These are phyloP conservation scores for Drosophila suzukii DNA, from an alignment of 1,140 invertebrate species.

Conservation along the genomic window DNA sequence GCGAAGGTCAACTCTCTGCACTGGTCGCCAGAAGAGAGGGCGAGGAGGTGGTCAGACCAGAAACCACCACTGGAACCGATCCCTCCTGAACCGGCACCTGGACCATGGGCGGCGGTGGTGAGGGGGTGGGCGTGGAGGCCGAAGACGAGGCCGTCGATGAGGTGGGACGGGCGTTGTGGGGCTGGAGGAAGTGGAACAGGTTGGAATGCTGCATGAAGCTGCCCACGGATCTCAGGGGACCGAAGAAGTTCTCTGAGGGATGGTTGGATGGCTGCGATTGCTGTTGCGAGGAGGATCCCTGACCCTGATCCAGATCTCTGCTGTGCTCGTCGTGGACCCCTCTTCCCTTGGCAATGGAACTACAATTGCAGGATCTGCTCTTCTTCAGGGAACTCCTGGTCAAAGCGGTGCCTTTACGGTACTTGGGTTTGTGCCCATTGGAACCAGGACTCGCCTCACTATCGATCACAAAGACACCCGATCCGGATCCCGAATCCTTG, in stretches of 20 bases:
- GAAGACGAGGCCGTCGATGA: slow-evolving; percentile 26
- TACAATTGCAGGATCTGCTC: slow-evolving; percentile 72
- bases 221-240: slow-evolving; percentile 70
- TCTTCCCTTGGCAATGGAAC: slow-evolving; percentile 31
- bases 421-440: slow-evolving; percentile 73
- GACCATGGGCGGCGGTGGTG: slow-evolving; percentile 21
- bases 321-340: slow-evolving; percentile 23
- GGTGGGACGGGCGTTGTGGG: slow-evolving; percentile 35
- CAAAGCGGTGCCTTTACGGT: slow-evolving; percentile 61
- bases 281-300: neutral
- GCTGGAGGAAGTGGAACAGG: slow-evolving; percentile 79
- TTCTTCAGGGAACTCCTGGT: slow-evolving; percentile 59
- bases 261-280: slow-evolving; percentile 15
- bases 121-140: slow-evolving; percentile 17
- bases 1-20: slow-evolving; percentile 62
- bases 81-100: slow-evolving; percentile 10
- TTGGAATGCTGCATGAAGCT: slow-evolving; percentile 83
- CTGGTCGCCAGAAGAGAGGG: slow-evolving; percentile 61
- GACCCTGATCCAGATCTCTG: slow-evolving; percentile 21
- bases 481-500: neutral
- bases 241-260: slow-evolving; percentile 63
- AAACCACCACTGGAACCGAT: neutral
- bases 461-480: slow-evolving; percentile 73
- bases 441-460: slow-evolving; percentile 52
- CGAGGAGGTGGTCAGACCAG: slow-evolving; percentile 35